Conservation (phyloP, 64 coral and sea anemone genomes). For the Pocillopora damicornis region DNA sequence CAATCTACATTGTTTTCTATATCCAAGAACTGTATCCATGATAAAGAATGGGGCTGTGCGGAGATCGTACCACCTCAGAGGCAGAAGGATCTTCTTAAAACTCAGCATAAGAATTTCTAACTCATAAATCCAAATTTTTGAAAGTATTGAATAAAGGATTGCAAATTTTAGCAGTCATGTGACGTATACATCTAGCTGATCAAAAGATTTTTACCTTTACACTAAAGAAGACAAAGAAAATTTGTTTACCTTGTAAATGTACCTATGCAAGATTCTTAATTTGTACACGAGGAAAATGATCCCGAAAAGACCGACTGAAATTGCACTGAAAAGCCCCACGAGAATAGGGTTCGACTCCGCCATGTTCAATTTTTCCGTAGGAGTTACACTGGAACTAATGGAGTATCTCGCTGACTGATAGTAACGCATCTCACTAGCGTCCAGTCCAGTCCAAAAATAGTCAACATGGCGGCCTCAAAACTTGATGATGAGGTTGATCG, state of each 20-base stretch:
- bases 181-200: neutral
- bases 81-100: too few relatives aligned
- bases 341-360: neutral
- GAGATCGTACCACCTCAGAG: too few relatives aligned
- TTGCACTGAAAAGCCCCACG: neutral
- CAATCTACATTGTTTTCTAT: too few relatives aligned
- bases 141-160: neutral
- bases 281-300: slow-evolving; percentile 16
- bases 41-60: too few relatives aligned
- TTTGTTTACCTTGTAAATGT: slow-evolving; percentile 21
- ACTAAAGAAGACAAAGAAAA: neutral
- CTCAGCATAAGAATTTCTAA: too few relatives aligned
- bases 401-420: neutral
- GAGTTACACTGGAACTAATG: neutral
- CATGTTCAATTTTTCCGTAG: neutral
- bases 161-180: neutral
- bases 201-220: neutral
- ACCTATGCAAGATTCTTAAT: slow-evolving; percentile 26
- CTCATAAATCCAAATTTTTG: neutral
- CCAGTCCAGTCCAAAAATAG: neutral
- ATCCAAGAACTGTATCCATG: too few relatives aligned
- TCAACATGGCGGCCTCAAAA: neutral
- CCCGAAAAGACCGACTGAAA: neutral
- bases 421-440: neutral
- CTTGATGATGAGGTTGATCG: neutral